phyloP scores from a whole-genome alignment of 2,113 vertebrate genomes.

The Gasterosteus nipponicus region DNA sequence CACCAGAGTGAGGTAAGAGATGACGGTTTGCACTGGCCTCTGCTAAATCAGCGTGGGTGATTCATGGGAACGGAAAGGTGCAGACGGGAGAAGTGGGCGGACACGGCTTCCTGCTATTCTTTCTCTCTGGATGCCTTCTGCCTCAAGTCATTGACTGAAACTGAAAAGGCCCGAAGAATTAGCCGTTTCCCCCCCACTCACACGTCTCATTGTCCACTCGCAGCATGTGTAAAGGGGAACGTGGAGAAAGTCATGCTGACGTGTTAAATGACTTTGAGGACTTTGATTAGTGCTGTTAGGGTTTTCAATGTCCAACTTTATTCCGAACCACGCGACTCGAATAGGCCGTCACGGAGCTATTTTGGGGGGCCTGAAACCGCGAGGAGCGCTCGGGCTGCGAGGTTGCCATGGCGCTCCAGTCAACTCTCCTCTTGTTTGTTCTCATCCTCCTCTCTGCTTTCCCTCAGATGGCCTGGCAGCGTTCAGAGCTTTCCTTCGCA shows the following conservation, averaged over 20 bases:
- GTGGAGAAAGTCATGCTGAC: conserved; percentile 37
- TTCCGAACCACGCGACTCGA: conserved; percentile 60
- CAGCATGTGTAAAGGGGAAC: not conserved
- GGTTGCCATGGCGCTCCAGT: conserved; percentile 71
- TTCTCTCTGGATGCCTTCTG: conserved; percentile 56
- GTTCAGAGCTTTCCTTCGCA: conserved; percentile 95
- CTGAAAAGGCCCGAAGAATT: conserved; percentile 28
- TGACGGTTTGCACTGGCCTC: conserved; percentile 29
- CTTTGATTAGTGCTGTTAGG: not conserved
- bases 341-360: conserved; percentile 59
- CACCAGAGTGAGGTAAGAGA: conserved; percentile 63
- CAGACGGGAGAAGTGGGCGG: conserved; percentile 61
- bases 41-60: conserved; percentile 65
- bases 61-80: conserved; percentile 80
- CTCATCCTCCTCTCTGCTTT: conserved; percentile 26
- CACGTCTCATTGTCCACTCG: conserved; percentile 48
- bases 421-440: conserved; percentile 57
- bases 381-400: conserved; percentile 47
- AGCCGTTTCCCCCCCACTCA: not conserved
- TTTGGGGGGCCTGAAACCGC: conserved; percentile 49
- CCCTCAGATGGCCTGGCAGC: conserved; percentile 92
- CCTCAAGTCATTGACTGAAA: conserved; percentile 65
- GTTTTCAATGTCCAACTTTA: conserved; percentile 32
- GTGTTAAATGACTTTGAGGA: conserved; percentile 14
- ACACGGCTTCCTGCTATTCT: conserved; percentile 78